These are phyloP conservation scores for Saturnia japonica DNA, from an alignment of 2,888 invertebrate species.

Conservation along the genomic window DNA sequence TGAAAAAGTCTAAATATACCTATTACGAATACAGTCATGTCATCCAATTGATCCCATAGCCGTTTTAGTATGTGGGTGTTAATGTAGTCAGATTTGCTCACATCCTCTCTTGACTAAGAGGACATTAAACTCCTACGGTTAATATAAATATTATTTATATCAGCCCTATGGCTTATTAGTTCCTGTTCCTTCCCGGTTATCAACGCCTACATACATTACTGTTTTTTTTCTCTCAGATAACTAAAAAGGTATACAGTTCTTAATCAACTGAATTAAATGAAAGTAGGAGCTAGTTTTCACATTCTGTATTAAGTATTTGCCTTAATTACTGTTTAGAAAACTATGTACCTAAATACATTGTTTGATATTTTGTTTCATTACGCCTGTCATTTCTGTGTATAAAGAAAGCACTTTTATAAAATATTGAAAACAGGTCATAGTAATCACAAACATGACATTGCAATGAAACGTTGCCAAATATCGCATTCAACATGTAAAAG, in stretches of 20 bases:
- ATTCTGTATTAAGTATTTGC: background rate
- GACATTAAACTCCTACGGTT: conserved; percentile 25
- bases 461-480: too few species aligned
- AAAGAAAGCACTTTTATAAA: too few species aligned
- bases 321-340: too few species aligned
- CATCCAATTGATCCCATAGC: conserved; percentile 18
- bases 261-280: background rate
- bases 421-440: too few species aligned
- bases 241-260: background rate
- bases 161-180: background rate
- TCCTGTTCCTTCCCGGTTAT: background rate
- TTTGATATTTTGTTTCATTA: too few species aligned
- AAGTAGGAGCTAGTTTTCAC: background rate
- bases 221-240: background rate
- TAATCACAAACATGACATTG: too few species aligned
- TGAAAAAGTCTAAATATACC: background rate
- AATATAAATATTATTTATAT: conserved; percentile 21
- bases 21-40: conserved; percentile 1
- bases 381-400: too few species aligned
- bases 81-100: conserved; percentile 29
- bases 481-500: too few species aligned
- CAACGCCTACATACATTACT: background rate
- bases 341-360: too few species aligned
- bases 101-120: conserved; percentile 25
- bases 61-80: conserved; percentile 26